Conservation (phyloP, 2,113 vertebrate genomes). For the Callocephalon fimbriatum region DNA sequence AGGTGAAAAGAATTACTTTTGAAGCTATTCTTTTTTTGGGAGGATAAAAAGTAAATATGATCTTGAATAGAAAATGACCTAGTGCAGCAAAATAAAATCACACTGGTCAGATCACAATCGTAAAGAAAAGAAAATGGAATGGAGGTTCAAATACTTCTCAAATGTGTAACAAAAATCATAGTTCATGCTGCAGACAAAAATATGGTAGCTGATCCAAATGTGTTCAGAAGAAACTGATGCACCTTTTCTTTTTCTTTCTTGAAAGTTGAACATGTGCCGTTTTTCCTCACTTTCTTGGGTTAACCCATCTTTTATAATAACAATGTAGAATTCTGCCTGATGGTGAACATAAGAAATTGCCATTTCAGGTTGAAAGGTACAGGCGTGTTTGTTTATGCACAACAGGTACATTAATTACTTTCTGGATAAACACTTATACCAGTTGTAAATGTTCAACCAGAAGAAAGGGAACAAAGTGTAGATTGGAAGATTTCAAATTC, state of each 20-base stretch:
- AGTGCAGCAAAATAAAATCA: slow-evolving; percentile 58
- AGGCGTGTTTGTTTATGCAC: slow-evolving; percentile 1
- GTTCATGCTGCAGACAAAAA: slow-evolving; percentile 50
- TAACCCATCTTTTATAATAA: slow-evolving; percentile 56
- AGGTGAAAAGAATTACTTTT: neutral
- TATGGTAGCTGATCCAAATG: slow-evolving; percentile 44
- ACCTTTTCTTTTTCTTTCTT: slow-evolving; percentile 53
- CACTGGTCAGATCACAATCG: neutral
- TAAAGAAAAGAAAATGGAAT: slow-evolving; percentile 46
- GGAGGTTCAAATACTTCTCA: slow-evolving; percentile 42
- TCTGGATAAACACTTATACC: neutral
- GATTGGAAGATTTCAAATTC: neutral
- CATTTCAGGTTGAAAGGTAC: slow-evolving; percentile 46
- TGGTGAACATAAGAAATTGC: slow-evolving; percentile 61
- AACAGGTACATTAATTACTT: neutral
- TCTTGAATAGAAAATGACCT: slow-evolving; percentile 26
- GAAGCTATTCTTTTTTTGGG: neutral
- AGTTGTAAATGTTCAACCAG: neutral
- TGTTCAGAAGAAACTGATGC: slow-evolving; percentile 17
- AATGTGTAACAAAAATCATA: slow-evolving; percentile 22
- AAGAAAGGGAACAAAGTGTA: neutral
- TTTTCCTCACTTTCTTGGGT: slow-evolving; percentile 53
- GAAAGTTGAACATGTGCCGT: slow-evolving; percentile 6
- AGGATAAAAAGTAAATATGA: neutral
- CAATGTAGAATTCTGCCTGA: slow-evolving; percentile 62